Conservation (phyloP, 2,113 vertebrate genomes). For the Lepisosteus osseus region DNA sequence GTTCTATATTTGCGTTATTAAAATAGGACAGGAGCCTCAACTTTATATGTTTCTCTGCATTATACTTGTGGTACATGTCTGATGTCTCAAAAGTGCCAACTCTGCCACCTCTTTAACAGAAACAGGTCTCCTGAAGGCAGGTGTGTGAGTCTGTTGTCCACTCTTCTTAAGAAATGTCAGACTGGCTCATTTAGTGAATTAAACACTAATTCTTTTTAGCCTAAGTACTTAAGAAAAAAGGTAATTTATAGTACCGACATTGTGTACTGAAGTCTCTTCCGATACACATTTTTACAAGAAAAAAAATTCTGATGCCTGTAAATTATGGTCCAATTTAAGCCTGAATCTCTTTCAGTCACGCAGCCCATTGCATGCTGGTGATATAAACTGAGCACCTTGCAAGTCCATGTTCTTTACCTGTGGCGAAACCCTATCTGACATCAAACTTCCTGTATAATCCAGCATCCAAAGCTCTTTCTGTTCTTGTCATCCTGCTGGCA, state of each 20-base stretch:
- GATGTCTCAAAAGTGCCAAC: neutral
- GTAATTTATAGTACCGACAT: constrained; percentile 21
- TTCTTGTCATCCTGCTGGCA: constrained; percentile 11
- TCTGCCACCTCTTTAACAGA: neutral
- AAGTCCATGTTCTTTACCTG: neutral
- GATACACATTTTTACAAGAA: neutral
- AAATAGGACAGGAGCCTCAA: neutral
- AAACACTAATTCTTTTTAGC: constrained; percentile 13
- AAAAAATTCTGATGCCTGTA: neutral
- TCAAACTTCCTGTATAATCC: constrained; percentile 8
- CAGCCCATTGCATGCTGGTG: constrained; percentile 1
- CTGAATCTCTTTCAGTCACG: neutral
- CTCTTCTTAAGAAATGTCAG: constrained; percentile 22
- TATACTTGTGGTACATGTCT: neutral
- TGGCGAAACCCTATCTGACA: constrained; percentile 37
- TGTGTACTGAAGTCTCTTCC: constrained; percentile 17
- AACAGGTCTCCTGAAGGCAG: neutral
- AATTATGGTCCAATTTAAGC: constrained; percentile 1
- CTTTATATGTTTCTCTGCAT: neutral
- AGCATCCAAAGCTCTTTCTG: neutral
- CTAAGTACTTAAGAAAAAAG: constrained; percentile 16
- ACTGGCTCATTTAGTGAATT: constrained; percentile 15
- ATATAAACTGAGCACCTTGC: neutral
- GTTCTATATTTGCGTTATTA: neutral
- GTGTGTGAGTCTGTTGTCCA: neutral